Base-by-base conservation (phyloP, 2,888 invertebrate species). In the Agonopterix heracliana region DNA sequence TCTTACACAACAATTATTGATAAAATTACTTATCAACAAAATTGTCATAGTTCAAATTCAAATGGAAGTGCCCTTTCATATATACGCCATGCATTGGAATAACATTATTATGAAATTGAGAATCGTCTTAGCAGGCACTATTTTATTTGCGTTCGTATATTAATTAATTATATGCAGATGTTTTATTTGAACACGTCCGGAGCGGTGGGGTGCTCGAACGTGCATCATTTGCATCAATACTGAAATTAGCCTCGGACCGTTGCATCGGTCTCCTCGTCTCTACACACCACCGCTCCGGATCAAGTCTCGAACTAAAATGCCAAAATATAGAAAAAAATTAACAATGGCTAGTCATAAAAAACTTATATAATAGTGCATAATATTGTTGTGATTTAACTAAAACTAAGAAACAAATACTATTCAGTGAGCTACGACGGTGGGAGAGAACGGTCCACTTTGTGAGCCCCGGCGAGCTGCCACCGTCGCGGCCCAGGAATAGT, bases 1-100 rank as follows among this genome's bases (percentile, higher is more conserved):
- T 73, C 74, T 76, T 71, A 74, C 55, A 70, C 59, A 76, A 73
- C 68, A 70, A 62, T 71, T 68, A 78, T 70, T 71, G 74, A 78
- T 75, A 76, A 76, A 67, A 63, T 54, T 53, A 59, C 55, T 62
- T 65, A 74, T 65, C 66, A 71, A 73, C 61, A 64, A 65, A 63
- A 64, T 68, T 68, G 72, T 78, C 70, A 70, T 65, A 68, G 55
- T 67, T 61, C 59, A 61, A 68, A 55, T 67, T 61, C 59, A 61
- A 68, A 61, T 65, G 54, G 56, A 61, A 63, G 62, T 70, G 71
- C 62, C 69, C 53, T 57, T 54, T 61, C 38, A 45, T 41, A 45
- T 41, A 41, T 45, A 48, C 42, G 47, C 43, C 47, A 48, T 45
- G 47, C 43, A 40, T 38, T 48, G 44, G 45, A 49, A 48, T 46